Base-by-base conservation (phyloP, 1,140 invertebrate genomes). In the Triops longicaudatus region DNA sequence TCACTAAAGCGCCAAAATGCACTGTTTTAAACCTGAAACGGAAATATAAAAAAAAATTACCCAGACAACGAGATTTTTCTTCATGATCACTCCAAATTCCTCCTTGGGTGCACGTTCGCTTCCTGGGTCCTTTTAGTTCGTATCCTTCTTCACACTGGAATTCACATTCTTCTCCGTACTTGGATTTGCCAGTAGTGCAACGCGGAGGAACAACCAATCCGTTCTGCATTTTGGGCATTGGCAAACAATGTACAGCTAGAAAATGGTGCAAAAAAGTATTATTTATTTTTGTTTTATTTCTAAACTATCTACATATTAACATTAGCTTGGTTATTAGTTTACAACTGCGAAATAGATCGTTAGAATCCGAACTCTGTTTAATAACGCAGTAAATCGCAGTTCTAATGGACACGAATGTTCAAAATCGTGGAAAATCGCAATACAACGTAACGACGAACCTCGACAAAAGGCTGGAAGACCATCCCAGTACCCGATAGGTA, bases 401-500 rank as follows among this genome's bases (percentile, higher is more conserved):
- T n/a, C n/a, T n/a, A n/a, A n/a, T n/a, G n/a, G n/a, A n/a, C n/a
- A n/a, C n/a, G n/a, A n/a, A n/a, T n/a, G n/a, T n/a, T n/a, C n/a
- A n/a, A n/a, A n/a, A n/a, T n/a, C n/a, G n/a, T n/a, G n/a, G n/a
- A n/a, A n/a, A n/a, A n/a, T n/a, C n/a, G n/a, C n/a, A n/a, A n/a
- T n/a, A n/a, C n/a, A n/a, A n/a, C n/a, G n/a, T n/a, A 76, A 71
- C 73, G 73, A 81, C 83, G 85, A 85, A 91, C 90, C 87, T 86
- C 89, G 89, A 80, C 91, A 92, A 50, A 87, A 85, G 0, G 88
- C 87, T 73, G 87, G 86, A 1, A 91, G 83, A 2, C 91, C 91
- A 78, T 90, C 89, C 91, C 91, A 92, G 76, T 87, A 85, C 0
- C 89, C 87, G 26, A 91, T 85, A 1, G 90, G 90, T 27, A 92